Percentiles rank a stretch among this genome's conserved stretches.
These are phyloP conservation scores for Semibalanus balanoides DNA, from an alignment of 1,140 invertebrate genomes.

Conservation along the genomic window DNA sequence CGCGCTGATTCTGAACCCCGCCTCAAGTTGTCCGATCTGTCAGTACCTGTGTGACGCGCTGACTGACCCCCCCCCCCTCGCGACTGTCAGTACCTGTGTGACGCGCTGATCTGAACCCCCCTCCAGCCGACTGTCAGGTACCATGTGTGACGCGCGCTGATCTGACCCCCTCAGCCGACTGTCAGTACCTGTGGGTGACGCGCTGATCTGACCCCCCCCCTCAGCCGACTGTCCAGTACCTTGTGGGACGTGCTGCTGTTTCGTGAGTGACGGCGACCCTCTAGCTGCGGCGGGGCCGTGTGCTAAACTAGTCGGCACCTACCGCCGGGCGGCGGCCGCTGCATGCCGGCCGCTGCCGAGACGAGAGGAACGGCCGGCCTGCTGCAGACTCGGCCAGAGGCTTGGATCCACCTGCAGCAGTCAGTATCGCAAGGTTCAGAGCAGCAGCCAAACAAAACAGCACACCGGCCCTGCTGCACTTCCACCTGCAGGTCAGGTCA, in stretches of 20 bases:
- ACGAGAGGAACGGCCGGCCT: constrained; percentile 21
- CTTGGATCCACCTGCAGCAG: too few species aligned
- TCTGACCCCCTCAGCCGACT: constrained; percentile 25
- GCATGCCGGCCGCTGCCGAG: constrained; percentile 40
- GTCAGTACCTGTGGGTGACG: constrained; percentile 39
- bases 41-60: too few species aligned
- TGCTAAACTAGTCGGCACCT: constrained; percentile 48
- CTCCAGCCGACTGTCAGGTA: not conserved
- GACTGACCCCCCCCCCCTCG: constrained; percentile 27
- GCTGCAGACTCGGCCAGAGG: too few species aligned
- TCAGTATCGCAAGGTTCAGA: too few species aligned
- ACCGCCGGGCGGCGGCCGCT: constrained; percentile 46
- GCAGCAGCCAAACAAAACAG: too few species aligned
- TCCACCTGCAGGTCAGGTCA: too few species aligned
- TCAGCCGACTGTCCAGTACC: constrained; percentile 28
- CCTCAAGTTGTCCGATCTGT: too few species aligned
- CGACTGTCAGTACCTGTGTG: constrained; percentile 39
- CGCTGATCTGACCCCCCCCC: constrained; percentile 27
- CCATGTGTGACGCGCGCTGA: not conserved
- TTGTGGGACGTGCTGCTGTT: constrained; percentile 55
- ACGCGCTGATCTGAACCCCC: constrained; percentile 41
- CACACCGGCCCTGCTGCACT: too few species aligned
- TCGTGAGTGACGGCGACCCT: constrained; percentile 57
- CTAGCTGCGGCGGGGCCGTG: constrained; percentile 60
- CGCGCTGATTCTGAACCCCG: too few species aligned